Percentiles rank a stretch among this genome's conserved stretches.
Conservation (phyloP, 1,140 invertebrate genomes). For the Nephila pilipes region DNA sequence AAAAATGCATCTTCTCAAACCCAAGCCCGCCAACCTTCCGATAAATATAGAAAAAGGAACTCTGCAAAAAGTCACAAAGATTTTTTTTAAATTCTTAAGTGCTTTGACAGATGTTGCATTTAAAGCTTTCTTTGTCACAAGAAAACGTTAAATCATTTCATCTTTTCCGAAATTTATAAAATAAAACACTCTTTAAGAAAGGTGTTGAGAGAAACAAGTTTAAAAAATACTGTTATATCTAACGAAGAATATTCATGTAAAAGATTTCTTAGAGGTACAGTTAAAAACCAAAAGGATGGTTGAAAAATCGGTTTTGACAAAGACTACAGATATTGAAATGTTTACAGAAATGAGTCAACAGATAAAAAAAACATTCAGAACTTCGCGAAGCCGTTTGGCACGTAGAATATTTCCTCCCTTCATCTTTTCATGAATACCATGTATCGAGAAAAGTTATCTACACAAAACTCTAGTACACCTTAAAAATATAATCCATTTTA, state of each 20-base stretch:
- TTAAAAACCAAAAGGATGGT: not conserved
- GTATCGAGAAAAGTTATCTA: not conserved
- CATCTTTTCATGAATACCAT: not conserved
- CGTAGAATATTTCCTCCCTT: not conserved
- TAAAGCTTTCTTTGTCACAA: constrained; percentile 5
- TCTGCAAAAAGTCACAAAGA: not conserved
- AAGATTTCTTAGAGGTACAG: not conserved
- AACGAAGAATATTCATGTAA: not conserved
- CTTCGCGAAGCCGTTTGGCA: no score
- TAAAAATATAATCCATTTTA: no score
- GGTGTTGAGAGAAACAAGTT: not conserved
- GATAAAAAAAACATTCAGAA: not conserved
- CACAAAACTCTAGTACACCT: no score
- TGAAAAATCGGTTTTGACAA: not conserved
- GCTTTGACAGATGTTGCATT: not conserved
- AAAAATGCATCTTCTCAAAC: constrained; percentile 9
- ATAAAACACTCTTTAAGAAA: not conserved
- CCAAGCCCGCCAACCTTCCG: not conserved
- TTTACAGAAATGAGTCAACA: not conserved
- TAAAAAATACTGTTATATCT: not conserved
- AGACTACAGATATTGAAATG: not conserved
- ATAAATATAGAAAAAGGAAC: not conserved
- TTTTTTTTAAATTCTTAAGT: not conserved
- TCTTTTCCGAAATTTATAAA: constrained; percentile 8
- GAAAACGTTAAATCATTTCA: constrained; percentile 7